Evolutionary conservation across 2,113 vertebrate genomes (phyloP), one percentile per base, ranked within the genome.

Genomic region (Leuciscus idus): DNA sequence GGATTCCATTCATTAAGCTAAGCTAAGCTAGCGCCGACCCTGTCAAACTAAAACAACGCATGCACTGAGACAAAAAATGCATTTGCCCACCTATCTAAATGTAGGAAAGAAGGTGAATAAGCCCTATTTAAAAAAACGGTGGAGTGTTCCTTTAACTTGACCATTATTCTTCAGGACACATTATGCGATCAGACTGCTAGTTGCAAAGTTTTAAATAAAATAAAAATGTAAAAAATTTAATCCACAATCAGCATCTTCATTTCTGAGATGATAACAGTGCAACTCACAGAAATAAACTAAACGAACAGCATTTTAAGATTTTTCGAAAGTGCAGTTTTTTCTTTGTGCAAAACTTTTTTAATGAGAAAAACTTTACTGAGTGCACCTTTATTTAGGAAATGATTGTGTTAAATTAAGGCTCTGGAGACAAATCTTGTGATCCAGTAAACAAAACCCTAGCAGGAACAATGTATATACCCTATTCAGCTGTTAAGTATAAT

Each of bases 401-500:
- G 19, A 76, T 30, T 17, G 73, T 70, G 64, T 39, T 52, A 78
- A 64, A 73, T 64, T 3, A 81, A 62, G 55, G 43, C 52, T 86
- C 84, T 52, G 12, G 62, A 79, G 84, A 61, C 23, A 36, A 30
- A 9, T 75, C 33, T 36, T 78, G 62, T 23, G 30, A 9, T 86
- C 64, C 26, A 64, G 62, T 48, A 83, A 55, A 70, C 64, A 83
- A 64, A 83, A 73, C 46, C 26, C 62, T 13, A 68, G 62, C 46
- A 82, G 80, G 80, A 68, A 50, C 48, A 50, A 83, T 33, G 43
- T 30, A 66, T 72, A 76, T 62, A 75, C 75, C 79, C 73, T 72
- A 55, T 80, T 86, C 55, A 80, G 57, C 76, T 79, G 64, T 84
- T 72, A 62, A 50, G 59, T 33, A 83, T 82, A 70, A 80, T 78